Base-by-base conservation (phyloP, 2,113 vertebrate genomes). In the Ptilorrhoa leucosticta region DNA sequence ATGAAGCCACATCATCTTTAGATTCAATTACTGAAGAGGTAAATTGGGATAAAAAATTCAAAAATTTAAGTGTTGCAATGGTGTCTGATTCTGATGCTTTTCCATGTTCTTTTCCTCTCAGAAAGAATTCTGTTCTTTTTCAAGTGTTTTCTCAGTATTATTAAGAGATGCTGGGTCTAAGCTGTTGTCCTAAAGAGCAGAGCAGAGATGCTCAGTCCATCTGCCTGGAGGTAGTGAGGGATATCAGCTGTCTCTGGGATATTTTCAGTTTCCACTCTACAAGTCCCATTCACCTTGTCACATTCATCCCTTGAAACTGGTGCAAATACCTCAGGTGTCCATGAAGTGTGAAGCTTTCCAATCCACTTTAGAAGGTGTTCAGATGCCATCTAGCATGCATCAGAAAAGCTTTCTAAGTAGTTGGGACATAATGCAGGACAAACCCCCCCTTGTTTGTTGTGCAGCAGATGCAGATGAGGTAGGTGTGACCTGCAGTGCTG, bases 11-110 rank as follows among this genome's bases (percentile, higher is more conserved):
- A 4, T 99, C 99, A n/a, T 99, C 99, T 79, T 98, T 99, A 84
- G 99, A 99, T 98, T 99, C 99, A 11, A 99, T 99, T 97, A 99
- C 99, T 44, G 99, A 99, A 98, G 99, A 99, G 99, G 99, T 99
- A 97, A 97, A 92, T 76, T 28, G 64, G 19, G 44, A 57, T 93
- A 27, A 95, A 77, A 65, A 79, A 69, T 21, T 63, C 26, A 4
- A 60, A 89, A 88, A 24, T 45, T 53, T 5, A 35, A 42, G 7
- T 40, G 39, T 5, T 90, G 31, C 30, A 26, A 21, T 63, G 27
- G 17, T 83, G 26, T 53, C 69, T 64, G 45, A 63, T 77, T 76
- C 63, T 77, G n/a, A 15, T 80, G 42, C 37, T 70, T 92, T 86
- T 30, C 18, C n/a, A n/a, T 56, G 27, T 76, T 77, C 15, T 63